Percentiles rank a stretch among this genome's conserved stretches.
These are phyloP conservation scores for Emmelina monodactyla DNA, from an alignment of 2,888 invertebrate species.

Conservation along the genomic window DNA sequence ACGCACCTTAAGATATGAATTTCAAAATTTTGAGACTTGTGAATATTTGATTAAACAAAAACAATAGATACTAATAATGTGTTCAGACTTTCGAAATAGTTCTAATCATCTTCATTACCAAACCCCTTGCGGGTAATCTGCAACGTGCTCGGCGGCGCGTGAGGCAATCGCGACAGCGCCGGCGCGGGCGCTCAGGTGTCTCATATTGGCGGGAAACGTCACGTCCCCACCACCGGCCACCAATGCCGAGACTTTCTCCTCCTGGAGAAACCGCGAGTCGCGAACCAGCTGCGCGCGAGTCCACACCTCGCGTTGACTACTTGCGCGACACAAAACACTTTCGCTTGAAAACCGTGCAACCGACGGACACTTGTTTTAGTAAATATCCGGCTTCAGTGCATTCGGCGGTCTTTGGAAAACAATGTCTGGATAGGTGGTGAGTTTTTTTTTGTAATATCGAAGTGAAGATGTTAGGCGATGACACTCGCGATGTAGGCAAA, in stretches of 20 bases:
- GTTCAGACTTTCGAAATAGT: too few relatives aligned
- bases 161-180: constrained; percentile 16
- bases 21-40: too few relatives aligned
- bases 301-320: constrained; percentile 38
- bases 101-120: too few relatives aligned
- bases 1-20: not conserved
- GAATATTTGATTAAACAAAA: too few relatives aligned
- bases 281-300: constrained; percentile 46
- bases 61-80: too few relatives aligned
- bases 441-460: constrained; percentile 17
- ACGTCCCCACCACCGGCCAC: constrained; percentile 43
- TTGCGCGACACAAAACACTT: constrained; percentile 13
- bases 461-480: constrained; percentile 33
- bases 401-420: constrained; percentile 8
- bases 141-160: not conserved
- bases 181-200: constrained; percentile 30
- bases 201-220: constrained; percentile 44
- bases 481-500: constrained; percentile 44
- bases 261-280: constrained; percentile 38
- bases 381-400: constrained; percentile 22
- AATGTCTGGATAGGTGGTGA: constrained; percentile 27
- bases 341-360: constrained; percentile 1
- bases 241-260: constrained; percentile 66
- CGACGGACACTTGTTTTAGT: constrained; percentile 29
- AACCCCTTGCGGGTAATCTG: too few relatives aligned